phyloP scores from a whole-genome alignment of 2,888 invertebrate species.

The Agrochola lychnidis region DNA sequence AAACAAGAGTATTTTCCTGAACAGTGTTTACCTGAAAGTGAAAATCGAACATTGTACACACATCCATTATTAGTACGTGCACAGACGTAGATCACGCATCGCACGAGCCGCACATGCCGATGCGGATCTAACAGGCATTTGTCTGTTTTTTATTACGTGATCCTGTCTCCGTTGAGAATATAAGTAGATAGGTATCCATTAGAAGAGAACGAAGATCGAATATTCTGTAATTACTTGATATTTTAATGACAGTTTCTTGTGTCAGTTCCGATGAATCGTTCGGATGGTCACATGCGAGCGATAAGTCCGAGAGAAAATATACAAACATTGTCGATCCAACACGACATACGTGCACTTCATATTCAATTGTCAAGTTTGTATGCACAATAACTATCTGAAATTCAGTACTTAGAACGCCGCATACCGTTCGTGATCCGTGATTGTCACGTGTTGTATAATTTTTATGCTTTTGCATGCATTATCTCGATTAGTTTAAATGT shows the following conservation, averaged over 20 bases:
- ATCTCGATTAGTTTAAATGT: constrained; percentile 39
- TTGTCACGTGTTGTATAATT: constrained; percentile 59
- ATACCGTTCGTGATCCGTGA: constrained; percentile 53
- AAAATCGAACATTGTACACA: constrained; percentile 80
- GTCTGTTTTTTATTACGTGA: constrained; percentile 73
- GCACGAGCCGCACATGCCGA: constrained; percentile 74
- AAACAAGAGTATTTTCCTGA: constrained; percentile 54
- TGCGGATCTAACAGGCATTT: constrained; percentile 63
- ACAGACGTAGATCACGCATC: constrained; percentile 70
- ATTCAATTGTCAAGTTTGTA: constrained; percentile 62
- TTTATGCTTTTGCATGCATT: constrained; percentile 52
- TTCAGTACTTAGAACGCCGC: constrained; percentile 55
- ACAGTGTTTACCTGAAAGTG: constrained; percentile 83
- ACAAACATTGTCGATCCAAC: constrained; percentile 75
- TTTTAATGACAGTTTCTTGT: constrained; percentile 87
- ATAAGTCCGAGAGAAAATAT: constrained; percentile 80
- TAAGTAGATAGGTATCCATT: constrained; percentile 66
- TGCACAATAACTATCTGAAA: constrained; percentile 65
- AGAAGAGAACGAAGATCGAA: constrained; percentile 75
- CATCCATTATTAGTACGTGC: constrained; percentile 71
- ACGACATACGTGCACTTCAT: constrained; percentile 71
- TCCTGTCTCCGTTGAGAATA: constrained; percentile 71
- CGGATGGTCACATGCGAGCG: constrained; percentile 86
- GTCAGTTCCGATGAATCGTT: constrained; percentile 88
- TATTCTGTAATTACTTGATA: constrained; percentile 83